These are phyloP conservation scores for Bryconaethiops microstoma DNA, from an alignment of 2,797 vertebrate species.

Conservation along the genomic window DNA sequence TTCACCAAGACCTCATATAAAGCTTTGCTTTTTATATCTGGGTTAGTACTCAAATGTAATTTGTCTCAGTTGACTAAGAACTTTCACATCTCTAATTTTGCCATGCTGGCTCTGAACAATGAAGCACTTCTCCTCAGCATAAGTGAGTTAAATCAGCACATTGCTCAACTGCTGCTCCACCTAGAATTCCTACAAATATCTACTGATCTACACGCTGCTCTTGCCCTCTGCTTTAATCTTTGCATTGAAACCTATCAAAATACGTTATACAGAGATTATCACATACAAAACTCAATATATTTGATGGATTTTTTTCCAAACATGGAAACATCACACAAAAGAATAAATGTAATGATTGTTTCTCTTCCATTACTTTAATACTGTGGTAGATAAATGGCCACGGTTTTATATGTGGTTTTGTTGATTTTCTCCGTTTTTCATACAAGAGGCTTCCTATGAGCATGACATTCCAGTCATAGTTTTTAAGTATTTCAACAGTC, in stretches of 20 bases:
- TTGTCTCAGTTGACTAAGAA: slow-evolving; percentile 41
- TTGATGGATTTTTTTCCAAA: too few species aligned
- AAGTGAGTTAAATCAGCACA: slow-evolving; percentile 20
- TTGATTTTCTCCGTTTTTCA: slow-evolving; percentile 56
- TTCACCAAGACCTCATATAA: neutral
- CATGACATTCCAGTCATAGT: slow-evolving; percentile 75
- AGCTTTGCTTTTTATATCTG: slow-evolving; percentile 7
- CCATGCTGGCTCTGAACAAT: slow-evolving; percentile 11
- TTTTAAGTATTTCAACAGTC: slow-evolving; percentile 65
- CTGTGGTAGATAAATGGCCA: neutral
- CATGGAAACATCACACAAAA: too few species aligned
- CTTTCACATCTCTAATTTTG: slow-evolving; percentile 62
- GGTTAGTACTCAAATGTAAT: slow-evolving; percentile 18
- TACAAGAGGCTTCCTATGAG: slow-evolving; percentile 59
- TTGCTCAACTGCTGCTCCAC: slow-evolving; percentile 28
- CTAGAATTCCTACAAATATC: slow-evolving; percentile 35
- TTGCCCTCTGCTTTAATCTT: neutral
- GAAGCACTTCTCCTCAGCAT: slow-evolving; percentile 29
- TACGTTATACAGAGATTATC: neutral
- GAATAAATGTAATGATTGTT: too few species aligned
- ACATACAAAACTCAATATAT: too few species aligned
- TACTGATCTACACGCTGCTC: slow-evolving; percentile 10
- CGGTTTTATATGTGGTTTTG: neutral
- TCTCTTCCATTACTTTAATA: too few species aligned
- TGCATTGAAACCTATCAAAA: neutral